Percentiles rank a stretch among this genome's conserved stretches.
These are phyloP conservation scores for Menura novaehollandiae DNA, from an alignment of 2,113 vertebrate genomes.

Conservation along the genomic window DNA sequence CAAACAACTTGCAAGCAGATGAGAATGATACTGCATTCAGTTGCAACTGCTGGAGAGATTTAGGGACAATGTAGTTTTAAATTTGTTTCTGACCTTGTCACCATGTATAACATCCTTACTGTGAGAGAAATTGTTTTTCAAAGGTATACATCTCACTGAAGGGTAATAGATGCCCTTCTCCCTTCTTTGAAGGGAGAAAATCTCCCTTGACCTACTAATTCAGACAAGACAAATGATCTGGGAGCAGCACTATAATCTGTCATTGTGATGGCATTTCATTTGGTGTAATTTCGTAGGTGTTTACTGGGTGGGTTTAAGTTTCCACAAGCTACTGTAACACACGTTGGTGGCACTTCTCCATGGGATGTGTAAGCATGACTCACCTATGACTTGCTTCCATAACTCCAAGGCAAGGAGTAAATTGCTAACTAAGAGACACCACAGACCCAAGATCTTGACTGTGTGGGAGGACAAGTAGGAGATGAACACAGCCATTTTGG, in stretches of 20 bases:
- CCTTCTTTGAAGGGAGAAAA: not conserved
- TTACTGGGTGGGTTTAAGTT: not conserved
- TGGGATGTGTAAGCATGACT: not conserved
- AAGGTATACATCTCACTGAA: not conserved
- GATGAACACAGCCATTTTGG: not conserved
- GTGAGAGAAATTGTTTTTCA: not conserved
- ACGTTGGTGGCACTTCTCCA: not conserved
- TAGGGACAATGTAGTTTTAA: not conserved
- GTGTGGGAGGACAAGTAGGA: conserved; percentile 9
- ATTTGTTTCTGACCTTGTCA: not conserved
- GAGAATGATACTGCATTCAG: not conserved
- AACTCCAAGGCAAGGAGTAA: not conserved
- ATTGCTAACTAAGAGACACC: conserved; percentile 10
- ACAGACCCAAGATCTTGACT: not conserved
- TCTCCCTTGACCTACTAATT: conserved; percentile 16
- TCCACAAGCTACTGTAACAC: not conserved
- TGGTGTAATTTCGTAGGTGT: conserved; percentile 3
- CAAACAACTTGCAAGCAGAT: not conserved
- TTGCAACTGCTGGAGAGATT: not conserved
- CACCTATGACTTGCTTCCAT: not conserved
- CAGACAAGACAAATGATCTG: not conserved
- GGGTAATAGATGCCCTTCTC: not conserved
- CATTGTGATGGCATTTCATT: not conserved
- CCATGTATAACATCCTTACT: not conserved
- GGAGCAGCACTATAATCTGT: not conserved